Evolutionary conservation across 2,888 invertebrate genomes (phyloP).

Genomic region (Baccha elongata): DNA sequence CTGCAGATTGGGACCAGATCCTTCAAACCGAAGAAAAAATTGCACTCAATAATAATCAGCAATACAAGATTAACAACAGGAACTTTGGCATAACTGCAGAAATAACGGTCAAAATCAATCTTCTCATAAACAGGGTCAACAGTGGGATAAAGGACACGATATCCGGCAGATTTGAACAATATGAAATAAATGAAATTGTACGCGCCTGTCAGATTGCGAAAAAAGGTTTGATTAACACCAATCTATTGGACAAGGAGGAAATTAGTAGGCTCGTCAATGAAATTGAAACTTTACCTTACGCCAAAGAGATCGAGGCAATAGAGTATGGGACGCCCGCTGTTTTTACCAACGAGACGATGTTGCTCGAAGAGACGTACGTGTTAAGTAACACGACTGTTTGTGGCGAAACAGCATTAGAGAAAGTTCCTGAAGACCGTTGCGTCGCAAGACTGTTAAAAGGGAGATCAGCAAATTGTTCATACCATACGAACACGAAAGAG

Average conservation of each 20-base stretch:
- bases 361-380: constrained; percentile 6
- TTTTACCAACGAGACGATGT: constrained; percentile 45
- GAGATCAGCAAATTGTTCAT: constrained; percentile 8
- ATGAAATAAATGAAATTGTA: constrained; percentile 49
- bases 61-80: constrained; percentile 54
- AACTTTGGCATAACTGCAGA: constrained; percentile 22
- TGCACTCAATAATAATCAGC: constrained; percentile 31
- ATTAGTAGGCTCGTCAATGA: constrained; percentile 27
- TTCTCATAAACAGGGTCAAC: constrained; percentile 21
- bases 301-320: constrained; percentile 59
- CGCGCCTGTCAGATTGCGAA: constrained; percentile 56
- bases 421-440: constrained; percentile 10
- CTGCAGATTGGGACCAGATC: constrained; percentile 36
- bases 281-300: constrained; percentile 57
- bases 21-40: constrained; percentile 19
- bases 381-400: constrained; percentile 1
- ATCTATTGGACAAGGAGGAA: constrained; percentile 18
- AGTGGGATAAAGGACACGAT: background rate
- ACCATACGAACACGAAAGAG: background rate
- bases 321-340: constrained; percentile 59
- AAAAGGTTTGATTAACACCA: constrained; percentile 50
- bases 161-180: constrained; percentile 4
- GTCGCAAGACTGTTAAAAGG: constrained; percentile 7
- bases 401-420: background rate
- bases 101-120: constrained; percentile 17